Percentiles rank a stretch among this genome's conserved stretches.
These are phyloP conservation scores for Prionailurus bengalensis DNA, from an alignment of 2,113 vertebrate genomes.

Conservation along the genomic window DNA sequence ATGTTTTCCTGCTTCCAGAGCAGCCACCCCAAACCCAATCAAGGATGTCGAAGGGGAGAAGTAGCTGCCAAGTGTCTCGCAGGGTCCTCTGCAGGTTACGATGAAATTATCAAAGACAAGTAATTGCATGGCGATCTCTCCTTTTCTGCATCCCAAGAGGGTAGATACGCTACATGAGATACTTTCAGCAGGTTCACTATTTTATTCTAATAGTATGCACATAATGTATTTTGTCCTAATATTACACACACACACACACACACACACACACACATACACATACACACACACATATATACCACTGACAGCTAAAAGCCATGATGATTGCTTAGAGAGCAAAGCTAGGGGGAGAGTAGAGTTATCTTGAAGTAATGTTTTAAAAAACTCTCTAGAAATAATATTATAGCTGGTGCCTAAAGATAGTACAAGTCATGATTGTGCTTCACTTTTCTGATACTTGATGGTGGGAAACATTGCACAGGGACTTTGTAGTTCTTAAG, in stretches of 20 bases:
- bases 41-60: neutral
- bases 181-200: neutral
- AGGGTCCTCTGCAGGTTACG: neutral
- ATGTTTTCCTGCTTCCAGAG: neutral
- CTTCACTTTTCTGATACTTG: neutral
- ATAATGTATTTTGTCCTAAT: constrained; percentile 34
- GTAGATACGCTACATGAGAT: neutral
- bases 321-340: constrained; percentile 50
- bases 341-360: constrained; percentile 23
- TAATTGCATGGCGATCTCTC: neutral
- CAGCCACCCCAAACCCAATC: neutral
- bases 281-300: neutral
- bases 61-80: neutral
- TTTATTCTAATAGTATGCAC: neutral
- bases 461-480: neutral
- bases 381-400: neutral
- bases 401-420: neutral
- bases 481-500: neutral
- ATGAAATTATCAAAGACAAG: neutral
- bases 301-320: constrained; percentile 4
- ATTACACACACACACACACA: neutral
- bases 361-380: constrained; percentile 31
- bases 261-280: neutral
- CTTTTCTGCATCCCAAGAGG: neutral
- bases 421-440: neutral